These are phyloP conservation scores for Pelobates fuscus DNA, from an alignment of 2,113 vertebrate genomes.

Conservation along the genomic window DNA sequence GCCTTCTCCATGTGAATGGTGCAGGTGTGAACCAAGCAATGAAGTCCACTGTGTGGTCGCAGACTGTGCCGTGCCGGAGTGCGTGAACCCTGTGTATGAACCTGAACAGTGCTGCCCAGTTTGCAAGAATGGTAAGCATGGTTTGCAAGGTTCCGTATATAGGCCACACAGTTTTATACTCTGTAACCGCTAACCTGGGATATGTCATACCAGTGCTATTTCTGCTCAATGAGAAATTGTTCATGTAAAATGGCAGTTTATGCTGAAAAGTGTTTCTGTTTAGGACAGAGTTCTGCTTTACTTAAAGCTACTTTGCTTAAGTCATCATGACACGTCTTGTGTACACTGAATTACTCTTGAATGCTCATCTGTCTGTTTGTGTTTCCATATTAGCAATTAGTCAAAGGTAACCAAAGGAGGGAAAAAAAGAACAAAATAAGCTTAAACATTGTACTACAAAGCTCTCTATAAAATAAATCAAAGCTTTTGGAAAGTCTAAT, in stretches of 20 bases:
- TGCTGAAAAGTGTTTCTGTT: not conserved
- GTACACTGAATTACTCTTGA: not conserved
- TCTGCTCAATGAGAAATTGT: not conserved
- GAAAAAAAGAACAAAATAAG: not conserved
- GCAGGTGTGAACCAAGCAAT: conserved; percentile 98
- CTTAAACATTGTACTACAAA: not conserved
- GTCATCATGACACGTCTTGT: not conserved
- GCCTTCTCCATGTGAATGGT: conserved; percentile 94
- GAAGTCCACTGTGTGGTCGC: conserved; percentile 99
- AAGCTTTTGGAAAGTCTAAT: not conserved
- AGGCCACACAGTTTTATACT: not conserved
- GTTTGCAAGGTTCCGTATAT: not conserved
- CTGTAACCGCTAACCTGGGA: not conserved
- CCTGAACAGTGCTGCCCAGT: conserved; percentile 98
- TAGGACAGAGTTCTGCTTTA: not conserved
- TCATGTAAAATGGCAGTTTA: not conserved
- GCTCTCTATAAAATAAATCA: not conserved
- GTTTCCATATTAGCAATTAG: not conserved
- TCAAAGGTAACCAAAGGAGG: not conserved
- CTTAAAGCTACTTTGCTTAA: not conserved
- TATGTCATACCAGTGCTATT: not conserved
- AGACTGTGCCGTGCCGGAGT: conserved; percentile 97
- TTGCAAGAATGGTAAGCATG: conserved; percentile 98
- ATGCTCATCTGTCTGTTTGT: conserved; percentile 7
- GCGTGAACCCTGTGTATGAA: conserved; percentile 98